Conservation (phyloP, 2,888 invertebrate genomes). For the Rotaria socialis region DNA sequence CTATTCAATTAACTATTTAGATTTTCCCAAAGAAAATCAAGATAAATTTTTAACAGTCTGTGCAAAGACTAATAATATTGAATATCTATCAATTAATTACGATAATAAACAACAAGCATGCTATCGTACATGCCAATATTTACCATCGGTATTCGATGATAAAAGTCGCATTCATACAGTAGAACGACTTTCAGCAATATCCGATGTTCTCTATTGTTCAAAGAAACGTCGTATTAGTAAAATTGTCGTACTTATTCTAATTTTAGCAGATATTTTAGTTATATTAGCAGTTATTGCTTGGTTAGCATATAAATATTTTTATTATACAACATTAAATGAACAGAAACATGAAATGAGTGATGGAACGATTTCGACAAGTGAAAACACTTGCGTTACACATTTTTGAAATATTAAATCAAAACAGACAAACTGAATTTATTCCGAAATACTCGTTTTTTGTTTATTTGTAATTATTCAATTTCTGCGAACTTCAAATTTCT, state of each 20-base stretch:
- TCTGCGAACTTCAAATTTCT: too few species aligned
- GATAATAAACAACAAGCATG: not conserved
- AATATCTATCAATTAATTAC: not conserved
- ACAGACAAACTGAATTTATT: too few species aligned
- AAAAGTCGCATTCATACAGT: not conserved
- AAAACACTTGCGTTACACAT: not conserved
- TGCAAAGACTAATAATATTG: not conserved
- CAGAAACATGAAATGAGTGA: not conserved
- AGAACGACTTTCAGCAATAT: not conserved
- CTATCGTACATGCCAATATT: not conserved
- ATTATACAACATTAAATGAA: not conserved
- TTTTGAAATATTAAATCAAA: not conserved
- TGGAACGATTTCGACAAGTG: not conserved
- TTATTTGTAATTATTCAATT: too few species aligned
- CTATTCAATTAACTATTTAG: not conserved
- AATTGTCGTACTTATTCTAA: not conserved
- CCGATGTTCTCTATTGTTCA: not conserved
- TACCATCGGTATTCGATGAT: not conserved
- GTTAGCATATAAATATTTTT: not conserved
- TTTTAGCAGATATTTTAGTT: not conserved
- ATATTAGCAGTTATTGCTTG: not conserved
- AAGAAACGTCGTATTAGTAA: not conserved
- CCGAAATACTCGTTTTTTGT: too few species aligned
- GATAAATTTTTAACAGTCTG: not conserved
- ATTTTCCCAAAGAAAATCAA: not conserved